Evolutionary conservation across 2,113 vertebrate genomes (phyloP), one percentile per base, ranked within the genome.

Genomic region (Neotoma lepida): DNA sequence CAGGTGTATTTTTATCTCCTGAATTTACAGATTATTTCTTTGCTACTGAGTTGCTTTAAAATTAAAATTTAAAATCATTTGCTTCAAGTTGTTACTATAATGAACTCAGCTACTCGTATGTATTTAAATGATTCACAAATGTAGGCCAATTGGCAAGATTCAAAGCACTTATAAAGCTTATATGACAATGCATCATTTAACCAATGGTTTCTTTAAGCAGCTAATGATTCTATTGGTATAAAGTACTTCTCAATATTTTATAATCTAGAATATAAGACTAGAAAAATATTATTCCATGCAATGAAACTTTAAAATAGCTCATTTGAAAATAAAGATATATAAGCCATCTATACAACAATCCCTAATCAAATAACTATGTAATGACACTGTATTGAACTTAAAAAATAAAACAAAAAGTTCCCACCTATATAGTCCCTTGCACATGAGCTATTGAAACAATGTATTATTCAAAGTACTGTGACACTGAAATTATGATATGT

Each of bases 181-280:
- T 12, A 68, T 92, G 71, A 94, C 87, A 90, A 94, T 44, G n/a
- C 51, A 87, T 88, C 71, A 95, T 58, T 87, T 96, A 84, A 84
- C 22, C 78, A 86, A 49, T 88, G 4, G 68, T 91, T 89, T 95
- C 73, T 89, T 77, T 54, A 54, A 88, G 2, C 26, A 93, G 46
- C 24, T 41, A 80, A 58, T 87, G 91, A 85, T 71, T 95, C 7
- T 66, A 1, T 90, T 91, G 64, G 49, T 84, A 92, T 68, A 54
- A 68, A 54, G 9, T 44, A 76, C 89, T 89, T 86, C 1, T 17
- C 89, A 86, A 4, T 61, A 92, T 51, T 88, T 87, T 39, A 90
- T 61, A 39, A 91, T 94, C 49, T 82, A 81, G 20, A 64, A 8
- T 63, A 66, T 82, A 76, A 39, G 12, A 92, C 17, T 73, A 92